Evolutionary conservation across 2,888 invertebrate genomes (phyloP), one percentile per base, ranked within the genome.

Genomic region (Unio pictorum): DNA sequence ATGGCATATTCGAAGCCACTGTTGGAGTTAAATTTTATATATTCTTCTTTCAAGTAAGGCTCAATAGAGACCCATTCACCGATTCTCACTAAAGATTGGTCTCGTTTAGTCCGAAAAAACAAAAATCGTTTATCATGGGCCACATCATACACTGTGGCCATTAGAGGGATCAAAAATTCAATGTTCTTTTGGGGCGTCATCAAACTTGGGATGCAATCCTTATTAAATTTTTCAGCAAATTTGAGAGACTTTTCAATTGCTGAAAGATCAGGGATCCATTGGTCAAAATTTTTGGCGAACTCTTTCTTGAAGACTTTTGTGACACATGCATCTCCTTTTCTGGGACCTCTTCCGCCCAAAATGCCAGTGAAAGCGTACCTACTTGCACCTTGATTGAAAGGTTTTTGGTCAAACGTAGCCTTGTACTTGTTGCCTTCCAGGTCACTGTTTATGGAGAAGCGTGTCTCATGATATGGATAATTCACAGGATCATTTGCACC

Each of bases 1-100:
- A 70, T 66, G 28, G 59, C 59, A 60, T 77, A 75, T 30, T 77
- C 77, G 55, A 67, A 74, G 20, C 75, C 76, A 15, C 68, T 69
- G 45, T 76, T 76, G 0, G 74, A 75, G 62, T 77, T 79, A 55
- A 75, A 75, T 28, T 77, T 79, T 54, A 75, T 74, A 34, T 77
- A 79, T 23, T 57, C 8, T 15, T 77, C 79, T 15, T 73, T 59
- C 11, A 79, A 67, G 63, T 63, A 77, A 0, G 75, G 75, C 66
- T 79, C 79, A 11, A 79, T 79, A 0, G 75, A 72, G 4, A 79
- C 76, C 28, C 69, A 67, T 59, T 79, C 79, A 17, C 55, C 67
- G 1, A 75, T 75, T 28, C 55, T 55, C 1, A 77, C 73, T 56
- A 75, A 73, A 3, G 69, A 72, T 7, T 62, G 66, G 57, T 77